A percentile compares a stretch with the other conserved stretches of the same genome.
Conservation (phyloP, 2,888 invertebrate species). For the Folsomia manolachei region DNA sequence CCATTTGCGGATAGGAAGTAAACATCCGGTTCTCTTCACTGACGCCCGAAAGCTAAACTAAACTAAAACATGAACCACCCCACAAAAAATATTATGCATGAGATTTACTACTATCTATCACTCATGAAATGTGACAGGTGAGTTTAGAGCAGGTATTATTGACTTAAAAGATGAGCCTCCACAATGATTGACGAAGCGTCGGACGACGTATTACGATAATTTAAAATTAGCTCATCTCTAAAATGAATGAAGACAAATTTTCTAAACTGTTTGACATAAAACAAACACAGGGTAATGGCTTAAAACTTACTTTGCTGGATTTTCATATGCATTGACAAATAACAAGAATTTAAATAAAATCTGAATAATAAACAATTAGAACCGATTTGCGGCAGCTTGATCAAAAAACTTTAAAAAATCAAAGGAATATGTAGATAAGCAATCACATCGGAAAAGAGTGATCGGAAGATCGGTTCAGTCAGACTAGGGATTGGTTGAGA, state of each 20-base stretch:
- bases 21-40: slow-evolving; percentile 50
- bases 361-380: too few species aligned
- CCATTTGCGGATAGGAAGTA: slow-evolving; percentile 49
- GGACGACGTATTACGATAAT: background rate
- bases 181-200: too few species aligned
- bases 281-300: too few species aligned
- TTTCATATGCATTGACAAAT: too few species aligned
- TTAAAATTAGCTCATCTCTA: background rate
- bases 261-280: too few species aligned
- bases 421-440: too few species aligned
- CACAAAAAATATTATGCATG: background rate
- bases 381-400: too few species aligned
- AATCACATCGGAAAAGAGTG: too few species aligned
- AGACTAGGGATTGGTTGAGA: too few species aligned
- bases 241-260: background rate
- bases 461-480: too few species aligned
- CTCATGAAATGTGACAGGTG: background rate
- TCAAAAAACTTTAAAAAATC: too few species aligned
- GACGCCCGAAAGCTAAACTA: slow-evolving; percentile 47
- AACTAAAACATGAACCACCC: slow-evolving; percentile 9
- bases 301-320: background rate
- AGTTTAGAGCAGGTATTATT: background rate
- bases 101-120: background rate
- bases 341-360: too few species aligned
- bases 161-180: background rate